phyloP scores from a whole-genome alignment of 2,113 vertebrate genomes.

The Thinocorus orbignyianus region DNA sequence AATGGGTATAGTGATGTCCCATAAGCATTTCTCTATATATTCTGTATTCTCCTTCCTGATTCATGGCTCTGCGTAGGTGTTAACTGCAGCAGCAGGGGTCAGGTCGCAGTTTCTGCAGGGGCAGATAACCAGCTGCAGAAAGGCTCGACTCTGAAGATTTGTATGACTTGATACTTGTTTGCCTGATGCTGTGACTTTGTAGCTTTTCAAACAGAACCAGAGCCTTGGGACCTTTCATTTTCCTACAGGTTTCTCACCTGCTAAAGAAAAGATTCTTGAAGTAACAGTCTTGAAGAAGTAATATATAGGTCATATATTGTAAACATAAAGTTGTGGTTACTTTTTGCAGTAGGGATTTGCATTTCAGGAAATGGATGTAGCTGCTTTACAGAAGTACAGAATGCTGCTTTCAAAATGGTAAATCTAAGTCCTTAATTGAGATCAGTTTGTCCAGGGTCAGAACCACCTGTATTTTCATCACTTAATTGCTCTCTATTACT shows the following conservation, averaged over 20 bases:
- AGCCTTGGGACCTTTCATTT: not conserved
- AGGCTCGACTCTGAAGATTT: not conserved
- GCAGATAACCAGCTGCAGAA: not conserved
- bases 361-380: not conserved
- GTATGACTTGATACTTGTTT: not conserved
- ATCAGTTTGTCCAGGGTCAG: not conserved
- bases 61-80: fast-evolving
- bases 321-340: not conserved
- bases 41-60: not conserved
- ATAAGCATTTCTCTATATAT: not conserved
- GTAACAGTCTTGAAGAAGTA: not conserved
- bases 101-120: not conserved
- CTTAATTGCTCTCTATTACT: not conserved
- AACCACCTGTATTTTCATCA: not conserved
- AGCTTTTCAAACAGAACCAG: not conserved
- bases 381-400: not conserved
- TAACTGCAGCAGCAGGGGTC: not conserved
- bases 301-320: not conserved
- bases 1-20: not conserved
- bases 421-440: not conserved
- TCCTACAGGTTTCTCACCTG: not conserved
- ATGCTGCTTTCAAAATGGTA: not conserved
- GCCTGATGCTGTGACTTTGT: not conserved
- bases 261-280: not conserved
- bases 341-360: not conserved